Percentiles rank a stretch among this genome's conserved stretches.
Evolutionary conservation across 2,797 vertebrate genomes (phyloP).

Genomic region (Typhlichthys subterraneus): DNA sequence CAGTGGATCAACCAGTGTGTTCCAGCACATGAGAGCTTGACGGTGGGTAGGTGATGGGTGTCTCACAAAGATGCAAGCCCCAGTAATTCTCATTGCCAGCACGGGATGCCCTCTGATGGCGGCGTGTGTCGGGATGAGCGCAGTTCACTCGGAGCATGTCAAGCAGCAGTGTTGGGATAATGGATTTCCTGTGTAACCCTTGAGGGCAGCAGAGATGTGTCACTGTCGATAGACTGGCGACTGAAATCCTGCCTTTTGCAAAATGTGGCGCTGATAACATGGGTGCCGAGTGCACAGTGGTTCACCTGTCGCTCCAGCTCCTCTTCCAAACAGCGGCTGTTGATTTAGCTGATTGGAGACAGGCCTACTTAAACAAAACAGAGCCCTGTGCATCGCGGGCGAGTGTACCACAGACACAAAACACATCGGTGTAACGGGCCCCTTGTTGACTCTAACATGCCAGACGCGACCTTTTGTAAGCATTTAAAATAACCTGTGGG

Average conservation of each 20-base stretch:
- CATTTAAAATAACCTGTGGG: slow-evolving; percentile 73
- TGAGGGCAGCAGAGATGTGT: slow-evolving; percentile 46
- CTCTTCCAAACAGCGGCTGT: slow-evolving; percentile 61
- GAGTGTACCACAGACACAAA: slow-evolving; percentile 74
- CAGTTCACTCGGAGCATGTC: slow-evolving; percentile 65
- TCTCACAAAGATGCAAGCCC: slow-evolving; percentile 8
- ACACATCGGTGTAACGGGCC: slow-evolving; percentile 63
- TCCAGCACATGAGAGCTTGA: neutral
- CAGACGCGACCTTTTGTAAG: slow-evolving; percentile 77
- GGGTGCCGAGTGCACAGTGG: slow-evolving; percentile 48
- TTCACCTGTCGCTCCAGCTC: slow-evolving; percentile 65
- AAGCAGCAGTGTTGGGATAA: slow-evolving; percentile 61
- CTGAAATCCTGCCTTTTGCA: slow-evolving; percentile 69
- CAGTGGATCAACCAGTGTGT: too few species aligned
- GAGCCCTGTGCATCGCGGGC: slow-evolving; percentile 50
- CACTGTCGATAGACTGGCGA: slow-evolving; percentile 60
- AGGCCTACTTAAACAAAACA: slow-evolving; percentile 73
- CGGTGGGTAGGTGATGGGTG: neutral
- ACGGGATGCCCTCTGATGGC: slow-evolving; percentile 33
- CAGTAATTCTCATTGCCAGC: slow-evolving; percentile 39
- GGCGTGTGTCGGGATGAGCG: slow-evolving; percentile 50
- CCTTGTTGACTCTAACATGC: slow-evolving; percentile 75
- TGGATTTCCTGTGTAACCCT: slow-evolving; percentile 67
- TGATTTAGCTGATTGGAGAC: slow-evolving; percentile 75
- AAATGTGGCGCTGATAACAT: slow-evolving; percentile 58